Evolutionary conservation across 1,140 invertebrate species (phyloP).

Genomic region (Lepidurus packardi): DNA sequence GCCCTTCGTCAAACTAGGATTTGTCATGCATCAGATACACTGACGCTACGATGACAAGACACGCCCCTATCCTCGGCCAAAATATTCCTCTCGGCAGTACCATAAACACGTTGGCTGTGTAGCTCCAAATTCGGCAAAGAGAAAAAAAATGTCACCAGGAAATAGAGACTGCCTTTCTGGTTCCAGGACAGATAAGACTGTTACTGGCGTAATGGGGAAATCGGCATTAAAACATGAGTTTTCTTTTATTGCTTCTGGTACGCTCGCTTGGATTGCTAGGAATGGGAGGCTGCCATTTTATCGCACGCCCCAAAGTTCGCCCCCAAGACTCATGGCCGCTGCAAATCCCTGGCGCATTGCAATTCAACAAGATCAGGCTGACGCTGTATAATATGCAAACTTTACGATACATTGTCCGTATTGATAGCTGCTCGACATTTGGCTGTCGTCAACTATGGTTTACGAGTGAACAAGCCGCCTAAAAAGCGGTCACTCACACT

Average conservation of each 20-base stretch:
- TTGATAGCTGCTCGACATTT: not conserved
- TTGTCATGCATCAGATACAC: constrained; percentile 3
- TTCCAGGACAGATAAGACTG: too few relatives aligned
- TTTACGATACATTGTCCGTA: not conserved
- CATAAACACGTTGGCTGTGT: not conserved
- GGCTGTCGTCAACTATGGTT: not conserved
- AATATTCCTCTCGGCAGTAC: not conserved
- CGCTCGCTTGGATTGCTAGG: too few relatives aligned
- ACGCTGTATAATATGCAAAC: not conserved
- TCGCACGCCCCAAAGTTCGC: too few relatives aligned
- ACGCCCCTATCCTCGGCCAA: not conserved
- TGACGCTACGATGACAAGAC: constrained; percentile 2
- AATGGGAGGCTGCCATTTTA: too few relatives aligned
- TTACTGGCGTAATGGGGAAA: too few relatives aligned
- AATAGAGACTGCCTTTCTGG: too few relatives aligned
- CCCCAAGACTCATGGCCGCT: too few relatives aligned
- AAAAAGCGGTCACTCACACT: not conserved
- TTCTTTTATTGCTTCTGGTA: too few relatives aligned
- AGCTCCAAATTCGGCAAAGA: not conserved
- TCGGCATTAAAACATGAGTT: too few relatives aligned
- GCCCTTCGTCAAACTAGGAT: not conserved
- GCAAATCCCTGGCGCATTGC: not conserved
- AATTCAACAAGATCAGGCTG: not conserved
- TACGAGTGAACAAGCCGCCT: not conserved
- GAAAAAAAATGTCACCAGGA: not conserved